These are phyloP conservation scores for Gandaritis pyraliata DNA, from an alignment of 2,888 invertebrate genomes.

Conservation along the genomic window DNA sequence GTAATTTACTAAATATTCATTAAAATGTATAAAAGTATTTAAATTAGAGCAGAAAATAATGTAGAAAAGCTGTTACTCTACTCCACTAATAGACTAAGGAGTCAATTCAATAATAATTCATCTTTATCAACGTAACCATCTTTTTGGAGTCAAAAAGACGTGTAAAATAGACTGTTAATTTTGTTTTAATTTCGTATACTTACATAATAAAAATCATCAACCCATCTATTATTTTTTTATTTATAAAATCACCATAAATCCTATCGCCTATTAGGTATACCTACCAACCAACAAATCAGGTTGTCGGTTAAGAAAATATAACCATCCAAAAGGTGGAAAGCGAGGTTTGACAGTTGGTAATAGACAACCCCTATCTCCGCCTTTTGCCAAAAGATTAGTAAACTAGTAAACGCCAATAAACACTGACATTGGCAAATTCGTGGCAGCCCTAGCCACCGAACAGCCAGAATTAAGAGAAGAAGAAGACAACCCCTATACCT, in stretches of 20 bases:
- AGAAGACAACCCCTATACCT: too few species aligned
- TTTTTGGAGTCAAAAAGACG: constrained; percentile 28
- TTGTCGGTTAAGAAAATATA: too few species aligned
- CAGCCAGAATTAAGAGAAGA: too few species aligned
- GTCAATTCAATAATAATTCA: constrained; percentile 22
- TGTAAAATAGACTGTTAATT: constrained; percentile 22
- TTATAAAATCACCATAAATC: background rate
- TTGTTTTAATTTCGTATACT: constrained; percentile 43
- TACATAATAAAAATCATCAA: constrained; percentile 46
- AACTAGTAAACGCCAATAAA: too few species aligned
- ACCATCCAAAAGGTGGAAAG: too few species aligned
- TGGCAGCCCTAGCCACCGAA: too few species aligned
- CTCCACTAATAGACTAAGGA: constrained; percentile 27
- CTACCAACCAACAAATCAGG: too few species aligned
- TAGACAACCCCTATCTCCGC: too few species aligned
- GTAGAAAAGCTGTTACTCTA: constrained; percentile 14
- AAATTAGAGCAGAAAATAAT: constrained; percentile 1
- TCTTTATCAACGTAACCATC: constrained; percentile 7
- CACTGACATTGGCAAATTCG: too few species aligned
- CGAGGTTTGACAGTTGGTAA: too few species aligned
- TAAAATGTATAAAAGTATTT: constrained; percentile 12
- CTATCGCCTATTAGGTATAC: too few species aligned
- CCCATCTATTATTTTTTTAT: constrained; percentile 37
- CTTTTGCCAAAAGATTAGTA: too few species aligned
- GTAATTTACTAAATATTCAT: background rate